Percentiles rank a stretch among this genome's conserved stretches.
These are phyloP conservation scores for Leptopilina myrica DNA, from an alignment of 2,888 invertebrate species.

Conservation along the genomic window DNA sequence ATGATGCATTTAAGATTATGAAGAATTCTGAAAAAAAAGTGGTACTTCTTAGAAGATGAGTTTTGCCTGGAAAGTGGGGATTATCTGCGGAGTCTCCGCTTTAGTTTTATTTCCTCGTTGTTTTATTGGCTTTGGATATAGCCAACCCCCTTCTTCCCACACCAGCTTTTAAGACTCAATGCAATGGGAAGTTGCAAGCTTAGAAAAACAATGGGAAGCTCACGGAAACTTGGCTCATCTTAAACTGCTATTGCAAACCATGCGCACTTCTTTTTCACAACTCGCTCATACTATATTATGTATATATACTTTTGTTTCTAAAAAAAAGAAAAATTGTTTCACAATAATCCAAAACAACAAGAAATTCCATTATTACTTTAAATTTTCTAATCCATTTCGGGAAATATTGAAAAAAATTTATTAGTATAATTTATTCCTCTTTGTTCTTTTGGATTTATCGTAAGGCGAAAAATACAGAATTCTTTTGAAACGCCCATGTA, in stretches of 20 bases:
- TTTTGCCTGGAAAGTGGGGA: slow-evolving; percentile 52
- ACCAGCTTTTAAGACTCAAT: background rate
- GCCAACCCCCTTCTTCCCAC: background rate
- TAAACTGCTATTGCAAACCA: slow-evolving; percentile 55
- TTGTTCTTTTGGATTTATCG: background rate
- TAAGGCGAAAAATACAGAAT: background rate
- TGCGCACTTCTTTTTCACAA: slow-evolving; percentile 13
- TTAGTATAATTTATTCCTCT: no score
- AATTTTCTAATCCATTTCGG: no score
- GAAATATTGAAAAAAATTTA: no score
- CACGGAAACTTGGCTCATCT: slow-evolving; percentile 66
- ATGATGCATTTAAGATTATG: background rate
- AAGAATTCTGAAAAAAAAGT: background rate
- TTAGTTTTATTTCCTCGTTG: slow-evolving; percentile 60
- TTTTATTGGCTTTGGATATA: slow-evolving; percentile 64
- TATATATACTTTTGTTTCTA: no score
- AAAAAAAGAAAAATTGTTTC: no score
- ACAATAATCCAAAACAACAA: no score
- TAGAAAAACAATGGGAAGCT: slow-evolving; percentile 66
- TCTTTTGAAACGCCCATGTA: background rate
- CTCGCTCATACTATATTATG: no score
- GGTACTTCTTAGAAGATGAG: slow-evolving; percentile 41
- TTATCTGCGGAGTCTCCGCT: slow-evolving; percentile 60
- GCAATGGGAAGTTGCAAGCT: slow-evolving; percentile 26
- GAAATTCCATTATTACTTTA: no score